A percentile compares a stretch with the other conserved stretches of the same genome.
Conservation (phyloP, 2,797 vertebrate species). For the Chelonia mydas region DNA sequence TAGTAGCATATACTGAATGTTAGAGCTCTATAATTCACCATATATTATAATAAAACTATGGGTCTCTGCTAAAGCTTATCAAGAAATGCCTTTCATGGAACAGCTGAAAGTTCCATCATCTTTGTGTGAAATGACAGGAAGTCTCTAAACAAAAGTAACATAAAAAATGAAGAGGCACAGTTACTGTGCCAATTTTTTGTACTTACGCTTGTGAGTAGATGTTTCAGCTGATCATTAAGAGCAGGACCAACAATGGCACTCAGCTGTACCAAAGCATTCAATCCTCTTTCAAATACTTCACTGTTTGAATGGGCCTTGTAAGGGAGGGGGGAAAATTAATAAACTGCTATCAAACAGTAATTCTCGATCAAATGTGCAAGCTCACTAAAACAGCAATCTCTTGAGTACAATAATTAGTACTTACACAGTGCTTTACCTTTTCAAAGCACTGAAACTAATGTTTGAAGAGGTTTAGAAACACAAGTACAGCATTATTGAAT, state of each 20-base stretch:
- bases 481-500: neutral
- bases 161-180: neutral
- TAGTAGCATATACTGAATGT: neutral
- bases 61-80: neutral
- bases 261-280: conserved; percentile 82
- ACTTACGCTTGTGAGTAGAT: conserved; percentile 84
- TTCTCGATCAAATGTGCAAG: neutral
- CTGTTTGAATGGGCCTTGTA: conserved; percentile 78
- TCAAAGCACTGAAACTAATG: neutral
- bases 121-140: neutral
- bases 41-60: neutral
- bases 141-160: neutral
- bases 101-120: neutral
- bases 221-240: conserved; percentile 84
- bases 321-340: neutral
- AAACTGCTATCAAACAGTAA: conserved; percentile 1
- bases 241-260: conserved; percentile 80
- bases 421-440: neutral
- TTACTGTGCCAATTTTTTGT: neutral
- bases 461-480: neutral
- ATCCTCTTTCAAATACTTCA: conserved; percentile 82
- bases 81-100: conserved; percentile 1
- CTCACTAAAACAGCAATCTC: neutral
- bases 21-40: neutral
- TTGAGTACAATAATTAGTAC: neutral